These are phyloP conservation scores for Ligdia adustata DNA, from an alignment of 2,888 invertebrate species.

Conservation along the genomic window DNA sequence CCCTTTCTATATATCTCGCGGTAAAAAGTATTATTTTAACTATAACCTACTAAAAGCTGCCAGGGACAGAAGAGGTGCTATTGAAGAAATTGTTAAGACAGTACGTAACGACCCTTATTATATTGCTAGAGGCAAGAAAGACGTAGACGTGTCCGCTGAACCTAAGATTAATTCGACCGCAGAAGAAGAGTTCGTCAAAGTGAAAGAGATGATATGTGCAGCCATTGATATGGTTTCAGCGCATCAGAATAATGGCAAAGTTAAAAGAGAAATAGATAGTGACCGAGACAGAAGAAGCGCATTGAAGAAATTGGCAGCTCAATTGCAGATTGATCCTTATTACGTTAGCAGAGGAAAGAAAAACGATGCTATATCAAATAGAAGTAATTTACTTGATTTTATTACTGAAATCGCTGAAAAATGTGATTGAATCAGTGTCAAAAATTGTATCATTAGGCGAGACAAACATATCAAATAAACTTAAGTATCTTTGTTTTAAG, in stretches of 20 bases:
- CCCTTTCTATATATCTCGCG: constrained; percentile 70
- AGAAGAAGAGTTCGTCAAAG: constrained; percentile 52
- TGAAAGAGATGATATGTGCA: constrained; percentile 67
- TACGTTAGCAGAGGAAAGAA: constrained; percentile 76
- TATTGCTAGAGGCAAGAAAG: constrained; percentile 81
- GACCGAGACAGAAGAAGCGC: constrained; percentile 70
- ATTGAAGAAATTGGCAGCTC: constrained; percentile 70
- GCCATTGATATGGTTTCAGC: constrained; percentile 55
- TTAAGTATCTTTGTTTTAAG: constrained; percentile 1
- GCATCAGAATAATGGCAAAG: constrained; percentile 48
- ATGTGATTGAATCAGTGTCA: constrained; percentile 50
- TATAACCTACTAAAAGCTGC: constrained; percentile 51
- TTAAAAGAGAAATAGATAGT: constrained; percentile 63
- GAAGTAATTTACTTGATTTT: constrained; percentile 56
- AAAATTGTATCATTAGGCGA: neutral
- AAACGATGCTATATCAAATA: constrained; percentile 40
- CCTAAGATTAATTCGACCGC: constrained; percentile 39
- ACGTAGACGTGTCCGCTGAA: constrained; percentile 18
- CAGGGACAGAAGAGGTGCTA: constrained; percentile 66
- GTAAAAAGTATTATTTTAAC: constrained; percentile 61
- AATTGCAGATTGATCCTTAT: constrained; percentile 74
- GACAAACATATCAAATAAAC: constrained; percentile 15
- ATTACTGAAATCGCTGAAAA: constrained; percentile 59
- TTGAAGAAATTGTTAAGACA: constrained; percentile 74
- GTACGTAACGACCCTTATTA: constrained; percentile 79